Percentiles rank a stretch among this genome's conserved stretches.
These are phyloP conservation scores for Spilogale gracilis DNA, from an alignment of 2,113 vertebrate genomes.

Conservation along the genomic window DNA sequence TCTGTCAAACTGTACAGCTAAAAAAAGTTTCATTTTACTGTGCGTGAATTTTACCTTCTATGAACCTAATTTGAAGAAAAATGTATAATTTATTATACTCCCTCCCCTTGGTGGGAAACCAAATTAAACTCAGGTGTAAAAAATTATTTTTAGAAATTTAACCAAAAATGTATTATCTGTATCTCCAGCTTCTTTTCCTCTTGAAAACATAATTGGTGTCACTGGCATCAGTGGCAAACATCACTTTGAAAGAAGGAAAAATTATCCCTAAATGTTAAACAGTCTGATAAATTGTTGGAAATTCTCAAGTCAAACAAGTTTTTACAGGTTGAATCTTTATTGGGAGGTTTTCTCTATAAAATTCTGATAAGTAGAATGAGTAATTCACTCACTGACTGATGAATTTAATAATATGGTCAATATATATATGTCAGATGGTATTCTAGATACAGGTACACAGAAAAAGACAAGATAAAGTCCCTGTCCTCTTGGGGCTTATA, in stretches of 20 bases:
- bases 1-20: not conserved
- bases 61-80: conserved; percentile 26
- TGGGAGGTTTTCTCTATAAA: not conserved
- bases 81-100: not conserved
- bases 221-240: not conserved
- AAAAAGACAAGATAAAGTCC: not conserved
- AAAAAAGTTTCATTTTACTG: not conserved
- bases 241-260: not conserved
- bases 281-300: not conserved
- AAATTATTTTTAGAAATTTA: not conserved
- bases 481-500: not conserved
- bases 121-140: not conserved
- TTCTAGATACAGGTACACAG: not conserved
- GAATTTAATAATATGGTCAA: not conserved
- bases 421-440: not conserved
- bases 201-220: not conserved
- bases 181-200: not conserved
- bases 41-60: not conserved
- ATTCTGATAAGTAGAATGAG: not conserved
- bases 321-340: not conserved
- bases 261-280: not conserved
- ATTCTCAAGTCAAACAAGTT: not conserved
- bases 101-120: not conserved
- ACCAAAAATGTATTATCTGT: not conserved
- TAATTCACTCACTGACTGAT: not conserved